These are phyloP conservation scores for Parambassis ranga DNA, from an alignment of 2,797 vertebrate genomes.

Conservation along the genomic window DNA sequence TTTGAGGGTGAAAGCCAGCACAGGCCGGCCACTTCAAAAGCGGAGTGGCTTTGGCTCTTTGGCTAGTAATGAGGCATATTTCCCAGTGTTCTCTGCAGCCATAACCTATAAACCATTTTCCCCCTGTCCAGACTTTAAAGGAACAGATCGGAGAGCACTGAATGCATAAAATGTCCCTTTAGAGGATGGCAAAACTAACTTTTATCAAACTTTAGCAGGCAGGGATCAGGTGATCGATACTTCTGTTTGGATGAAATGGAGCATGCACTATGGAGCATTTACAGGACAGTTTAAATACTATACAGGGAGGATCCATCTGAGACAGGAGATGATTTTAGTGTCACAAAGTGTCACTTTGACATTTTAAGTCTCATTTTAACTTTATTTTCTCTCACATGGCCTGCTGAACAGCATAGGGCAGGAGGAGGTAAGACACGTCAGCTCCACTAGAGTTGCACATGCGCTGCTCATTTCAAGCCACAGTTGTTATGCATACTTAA, in stretches of 20 bases:
- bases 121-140: conserved; percentile 19
- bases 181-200: not conserved
- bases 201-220: not conserved
- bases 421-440: not conserved
- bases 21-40: conserved; percentile 48
- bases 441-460: conserved; percentile 7
- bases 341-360: not conserved
- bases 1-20: conserved; percentile 53
- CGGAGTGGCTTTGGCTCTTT: conserved; percentile 54
- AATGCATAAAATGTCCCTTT: conserved; percentile 9
- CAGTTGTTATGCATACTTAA: not conserved
- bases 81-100: conserved; percentile 51
- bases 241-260: not conserved
- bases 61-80: conserved; percentile 57
- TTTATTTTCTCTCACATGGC: not conserved
- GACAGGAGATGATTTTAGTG: not conserved
- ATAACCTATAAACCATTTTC: conserved; percentile 58
- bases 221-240: not conserved
- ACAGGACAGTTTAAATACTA: rapidly evolving
- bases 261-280: no score
- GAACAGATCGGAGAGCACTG: not conserved
- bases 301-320: not conserved
- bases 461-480: conserved; percentile 26
- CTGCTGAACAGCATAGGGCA: not conserved
- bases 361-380: rapidly evolving